phyloP scores from a whole-genome alignment of 2,113 vertebrate species.

The Hystrix cristata region DNA sequence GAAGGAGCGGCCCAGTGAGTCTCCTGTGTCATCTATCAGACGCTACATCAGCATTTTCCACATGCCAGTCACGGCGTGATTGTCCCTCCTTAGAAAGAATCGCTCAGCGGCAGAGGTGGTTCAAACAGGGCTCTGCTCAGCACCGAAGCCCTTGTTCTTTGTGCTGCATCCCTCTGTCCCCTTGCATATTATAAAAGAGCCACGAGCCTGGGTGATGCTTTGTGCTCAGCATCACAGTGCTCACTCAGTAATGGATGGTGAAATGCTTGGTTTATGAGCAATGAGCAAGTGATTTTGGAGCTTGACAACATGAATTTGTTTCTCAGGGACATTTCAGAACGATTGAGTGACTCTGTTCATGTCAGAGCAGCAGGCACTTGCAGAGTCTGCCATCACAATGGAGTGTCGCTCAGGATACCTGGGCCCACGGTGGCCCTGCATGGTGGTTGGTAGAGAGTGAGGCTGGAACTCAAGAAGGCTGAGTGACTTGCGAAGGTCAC shows the following conservation, averaged over 20 bases:
- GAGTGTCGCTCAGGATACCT: neutral
- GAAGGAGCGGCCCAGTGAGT: neutral
- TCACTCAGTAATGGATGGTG: no score
- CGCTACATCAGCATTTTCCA: neutral
- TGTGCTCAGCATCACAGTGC: accelerated
- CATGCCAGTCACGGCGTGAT: no score
- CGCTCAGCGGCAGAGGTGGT: accelerated
- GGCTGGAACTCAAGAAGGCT: neutral
- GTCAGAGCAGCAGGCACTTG: accelerated
- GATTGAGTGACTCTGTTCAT: accelerated
- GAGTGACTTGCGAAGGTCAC: neutral
- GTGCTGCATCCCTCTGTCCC: no score
- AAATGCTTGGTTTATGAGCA: neutral
- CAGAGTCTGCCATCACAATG: neutral
- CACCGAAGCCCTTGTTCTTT: neutral
- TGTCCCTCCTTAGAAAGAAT: neutral
- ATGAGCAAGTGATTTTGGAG: neutral
- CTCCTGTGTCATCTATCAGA: accelerated
- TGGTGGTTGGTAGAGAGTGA: accelerated
- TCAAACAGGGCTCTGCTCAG: neutral
- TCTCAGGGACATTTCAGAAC: neutral
- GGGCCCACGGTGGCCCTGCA: no score
- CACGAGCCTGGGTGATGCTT: neutral
- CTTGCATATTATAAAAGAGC: neutral
- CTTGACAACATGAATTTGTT: neutral